These are phyloP conservation scores for Tragopan temminckii DNA, from an alignment of 2,797 vertebrate species.

Conservation along the genomic window DNA sequence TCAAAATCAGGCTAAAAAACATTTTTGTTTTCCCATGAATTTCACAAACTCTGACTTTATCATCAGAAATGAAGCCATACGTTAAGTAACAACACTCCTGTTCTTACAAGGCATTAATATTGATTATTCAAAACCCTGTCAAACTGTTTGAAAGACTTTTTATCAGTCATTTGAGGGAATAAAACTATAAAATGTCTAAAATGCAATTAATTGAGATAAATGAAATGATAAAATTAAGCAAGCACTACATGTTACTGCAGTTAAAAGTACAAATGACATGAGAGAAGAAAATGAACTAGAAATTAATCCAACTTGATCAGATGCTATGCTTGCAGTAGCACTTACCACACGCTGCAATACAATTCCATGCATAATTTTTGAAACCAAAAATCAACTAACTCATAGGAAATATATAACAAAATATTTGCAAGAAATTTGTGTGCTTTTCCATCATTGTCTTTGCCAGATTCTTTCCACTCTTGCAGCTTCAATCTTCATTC, in stretches of 20 bases:
- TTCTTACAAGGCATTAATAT: neutral
- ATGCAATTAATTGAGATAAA: neutral
- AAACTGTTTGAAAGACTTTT: neutral
- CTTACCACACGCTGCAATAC: neutral
- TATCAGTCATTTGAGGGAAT: neutral
- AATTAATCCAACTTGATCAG: neutral
- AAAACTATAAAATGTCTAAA: neutral
- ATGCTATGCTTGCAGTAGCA: neutral
- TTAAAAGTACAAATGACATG: neutral
- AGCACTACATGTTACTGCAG: neutral
- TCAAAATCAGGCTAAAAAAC: conserved; percentile 80
- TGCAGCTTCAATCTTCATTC: neutral
- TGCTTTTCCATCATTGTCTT: neutral
- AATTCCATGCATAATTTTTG: neutral
- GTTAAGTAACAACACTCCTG: neutral
- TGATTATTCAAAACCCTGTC: neutral
- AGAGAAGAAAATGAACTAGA: neutral
- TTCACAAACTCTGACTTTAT: neutral
- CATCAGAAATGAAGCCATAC: neutral
- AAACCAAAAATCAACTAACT: neutral
- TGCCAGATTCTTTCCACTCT: neutral
- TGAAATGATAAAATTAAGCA: neutral
- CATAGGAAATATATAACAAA: neutral
- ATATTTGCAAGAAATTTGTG: neutral
- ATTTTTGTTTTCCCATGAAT: neutral